Evolutionary conservation across 2,113 vertebrate species (phyloP), one percentile per base, ranked within the genome.

Genomic region (Tiliqua scincoides): DNA sequence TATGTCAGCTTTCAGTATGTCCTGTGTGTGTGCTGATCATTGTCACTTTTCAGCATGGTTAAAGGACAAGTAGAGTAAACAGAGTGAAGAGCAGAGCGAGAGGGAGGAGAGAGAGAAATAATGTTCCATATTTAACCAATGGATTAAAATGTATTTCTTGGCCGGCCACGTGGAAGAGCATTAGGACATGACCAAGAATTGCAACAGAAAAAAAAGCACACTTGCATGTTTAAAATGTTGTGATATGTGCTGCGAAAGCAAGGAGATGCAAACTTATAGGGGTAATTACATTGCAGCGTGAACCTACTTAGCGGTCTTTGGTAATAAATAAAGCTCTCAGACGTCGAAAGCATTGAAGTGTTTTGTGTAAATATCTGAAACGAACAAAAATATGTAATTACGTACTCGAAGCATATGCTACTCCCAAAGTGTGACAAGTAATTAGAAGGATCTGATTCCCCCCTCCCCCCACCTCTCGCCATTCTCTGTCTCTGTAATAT

Each of bases 221-320:
- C 87, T 92, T 96, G 89, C 59, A 82, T 52, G 91, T 92, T 94
- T 81, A 94, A 94, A 48, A 93, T 79, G 90, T 86, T 90, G 23
- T 93, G 93, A 84, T 90, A 54, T 57, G 18, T 94, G 32, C 68
- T 93, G 79, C 85, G 70, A 94, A 95, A 94, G 92, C 67, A 84
- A 93, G 85, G n/a, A 88, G 75, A 86, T 92, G 82, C 37, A 88
- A n/a, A 40, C 3, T 63, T 89, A 81, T 61, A 91, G 63, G 74
- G 83, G 91, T 87, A 91, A 91, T 89, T 95, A 80, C 30, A 92
- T 94, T 94, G 92, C 89, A 93, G 90, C 92, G 88, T 93, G 83
- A 92, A 94, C 94, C 30, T 37, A 90, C 17, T 90, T 89, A 89
- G 6, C 63, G 91, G 65, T 84, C 91, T 79, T 85, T 92, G 25